phyloP scores from a whole-genome alignment of 2,888 invertebrate species.

The Villa cingulata region DNA sequence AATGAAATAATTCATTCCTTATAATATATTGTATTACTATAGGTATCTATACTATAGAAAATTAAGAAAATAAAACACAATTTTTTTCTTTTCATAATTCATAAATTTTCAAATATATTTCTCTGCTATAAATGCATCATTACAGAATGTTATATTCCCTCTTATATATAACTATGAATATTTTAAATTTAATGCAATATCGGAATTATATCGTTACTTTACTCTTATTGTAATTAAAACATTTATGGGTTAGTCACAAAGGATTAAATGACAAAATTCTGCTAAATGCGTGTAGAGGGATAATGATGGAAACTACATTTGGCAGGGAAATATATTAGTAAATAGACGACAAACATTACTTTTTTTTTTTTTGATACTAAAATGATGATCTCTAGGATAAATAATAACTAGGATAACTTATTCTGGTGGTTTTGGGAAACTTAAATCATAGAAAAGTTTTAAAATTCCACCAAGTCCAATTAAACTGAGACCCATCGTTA shows the following conservation, averaged over 20 bases:
- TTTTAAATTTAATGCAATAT: constrained; percentile 2
- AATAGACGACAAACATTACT: too few relatives aligned
- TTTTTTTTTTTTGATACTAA: constrained; percentile 2
- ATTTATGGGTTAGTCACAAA: too few relatives aligned
- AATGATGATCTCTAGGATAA: constrained; percentile 3
- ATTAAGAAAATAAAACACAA: too few relatives aligned
- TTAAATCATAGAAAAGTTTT: constrained; percentile 22
- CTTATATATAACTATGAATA: not conserved
- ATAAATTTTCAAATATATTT: constrained; percentile 6
- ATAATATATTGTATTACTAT: too few relatives aligned
- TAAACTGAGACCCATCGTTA: constrained; percentile 29
- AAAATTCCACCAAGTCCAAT: constrained; percentile 28
- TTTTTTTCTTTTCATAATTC: too few relatives aligned
- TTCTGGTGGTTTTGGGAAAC: constrained; percentile 17
- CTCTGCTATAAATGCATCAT: constrained; percentile 7
- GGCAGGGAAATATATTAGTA: constrained; percentile 7
- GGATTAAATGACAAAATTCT: too few relatives aligned
- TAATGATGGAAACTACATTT: not conserved
- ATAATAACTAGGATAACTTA: not conserved
- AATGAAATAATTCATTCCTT: too few relatives aligned
- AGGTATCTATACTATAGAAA: too few relatives aligned
- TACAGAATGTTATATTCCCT: constrained; percentile 2
- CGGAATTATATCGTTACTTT: constrained; percentile 4
- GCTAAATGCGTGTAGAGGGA: too few relatives aligned
- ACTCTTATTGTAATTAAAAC: not conserved